These are phyloP conservation scores for Steinernema hermaphroditum DNA, from an alignment of 2,888 invertebrate species.

Conservation along the genomic window DNA sequence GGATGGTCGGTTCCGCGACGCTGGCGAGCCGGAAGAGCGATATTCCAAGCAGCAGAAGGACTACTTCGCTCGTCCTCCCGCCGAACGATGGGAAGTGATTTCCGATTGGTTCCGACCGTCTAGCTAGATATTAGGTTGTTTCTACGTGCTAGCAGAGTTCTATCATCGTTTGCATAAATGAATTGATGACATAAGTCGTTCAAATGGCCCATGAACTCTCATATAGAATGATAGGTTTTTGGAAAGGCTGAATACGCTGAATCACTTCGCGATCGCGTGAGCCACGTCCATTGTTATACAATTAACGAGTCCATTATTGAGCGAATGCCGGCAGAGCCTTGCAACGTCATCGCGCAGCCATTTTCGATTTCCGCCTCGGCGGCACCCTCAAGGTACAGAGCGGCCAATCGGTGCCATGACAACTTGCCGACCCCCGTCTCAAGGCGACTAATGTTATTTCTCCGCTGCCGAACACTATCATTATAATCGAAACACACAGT, in stretches of 20 bases:
- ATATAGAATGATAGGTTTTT: no score
- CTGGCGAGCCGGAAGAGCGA: conserved; percentile 46
- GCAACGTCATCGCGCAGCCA: background rate
- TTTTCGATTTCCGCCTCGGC: conserved; percentile 4
- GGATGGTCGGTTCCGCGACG: conserved; percentile 69
- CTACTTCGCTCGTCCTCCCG: conserved; percentile 53
- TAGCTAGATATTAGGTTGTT: no score
- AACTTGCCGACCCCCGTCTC: background rate
- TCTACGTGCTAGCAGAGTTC: no score
- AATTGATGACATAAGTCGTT: no score
- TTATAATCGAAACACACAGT: background rate
- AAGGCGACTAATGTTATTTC: background rate
- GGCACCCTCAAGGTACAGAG: background rate
- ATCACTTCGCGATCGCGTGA: no score
- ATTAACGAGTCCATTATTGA: no score
- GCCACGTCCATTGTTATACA: no score
- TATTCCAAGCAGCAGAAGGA: conserved; percentile 52
- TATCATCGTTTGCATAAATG: no score
- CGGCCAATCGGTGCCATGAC: conserved; percentile 23
- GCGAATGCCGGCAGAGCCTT: background rate
- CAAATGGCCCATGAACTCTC: no score
- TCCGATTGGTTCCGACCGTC: conserved; percentile 38
- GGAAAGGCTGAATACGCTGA: no score
- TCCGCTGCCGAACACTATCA: background rate
- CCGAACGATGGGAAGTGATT: conserved; percentile 54